A percentile compares a stretch with the other conserved stretches of the same genome.
These are phyloP conservation scores for Urocyon cinereoargenteus DNA, from an alignment of 2,797 vertebrate genomes.

Conservation along the genomic window DNA sequence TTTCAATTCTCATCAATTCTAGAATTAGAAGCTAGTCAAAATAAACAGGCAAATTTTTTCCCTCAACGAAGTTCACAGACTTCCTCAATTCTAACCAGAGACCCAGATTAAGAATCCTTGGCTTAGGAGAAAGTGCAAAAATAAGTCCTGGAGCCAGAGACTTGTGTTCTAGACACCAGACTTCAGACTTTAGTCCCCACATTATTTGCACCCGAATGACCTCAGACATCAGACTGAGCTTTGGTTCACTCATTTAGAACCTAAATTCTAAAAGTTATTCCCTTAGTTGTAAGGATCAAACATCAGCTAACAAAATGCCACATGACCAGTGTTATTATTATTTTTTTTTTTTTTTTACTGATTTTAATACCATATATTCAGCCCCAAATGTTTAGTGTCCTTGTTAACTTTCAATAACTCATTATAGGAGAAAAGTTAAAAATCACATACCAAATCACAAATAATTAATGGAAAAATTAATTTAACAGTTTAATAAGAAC, in stretches of 20 bases:
- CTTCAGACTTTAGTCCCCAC: conserved; percentile 75
- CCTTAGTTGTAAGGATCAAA: background rate
- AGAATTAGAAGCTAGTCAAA: conserved; percentile 25
- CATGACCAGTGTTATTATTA: background rate
- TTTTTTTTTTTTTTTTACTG: background rate
- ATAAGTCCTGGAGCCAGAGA: conserved; percentile 51
- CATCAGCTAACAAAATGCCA: conserved; percentile 45
- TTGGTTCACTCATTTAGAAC: conserved; percentile 51
- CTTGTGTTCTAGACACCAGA: conserved; percentile 38
- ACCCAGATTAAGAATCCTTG: background rate
- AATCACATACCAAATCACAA: background rate
- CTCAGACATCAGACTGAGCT: conserved; percentile 51
- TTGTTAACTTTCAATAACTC: conserved; percentile 31
- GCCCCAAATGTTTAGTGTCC: conserved; percentile 13
- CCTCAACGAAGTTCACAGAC: background rate
- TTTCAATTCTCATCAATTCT: conserved; percentile 22
- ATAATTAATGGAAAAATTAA: conserved; percentile 17
- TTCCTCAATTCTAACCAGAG: conserved; percentile 28
- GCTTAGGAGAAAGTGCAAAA: conserved; percentile 35
- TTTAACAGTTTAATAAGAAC: conserved; percentile 18
- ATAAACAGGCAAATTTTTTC: background rate
- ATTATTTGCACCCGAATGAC: conserved; percentile 69
- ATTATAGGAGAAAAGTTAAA: background rate
- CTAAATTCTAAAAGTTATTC: background rate
- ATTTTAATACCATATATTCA: conserved; percentile 45